Evolutionary conservation across 2,888 invertebrate species (phyloP), one percentile per base, ranked within the genome.

Genomic region (Leucoptera coffeella): DNA sequence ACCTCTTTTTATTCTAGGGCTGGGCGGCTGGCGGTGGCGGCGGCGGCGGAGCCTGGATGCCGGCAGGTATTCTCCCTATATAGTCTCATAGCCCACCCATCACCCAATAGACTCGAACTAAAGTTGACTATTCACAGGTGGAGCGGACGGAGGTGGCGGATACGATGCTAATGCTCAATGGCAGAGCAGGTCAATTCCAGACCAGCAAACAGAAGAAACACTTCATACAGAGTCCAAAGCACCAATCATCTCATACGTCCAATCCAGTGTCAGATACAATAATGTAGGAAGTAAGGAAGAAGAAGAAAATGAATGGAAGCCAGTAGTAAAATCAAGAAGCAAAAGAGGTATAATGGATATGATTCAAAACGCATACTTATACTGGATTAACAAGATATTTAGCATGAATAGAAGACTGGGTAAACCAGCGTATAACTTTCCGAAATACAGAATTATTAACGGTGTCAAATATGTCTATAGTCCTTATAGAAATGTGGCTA

Each of bases 81-180:
- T 28, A 30, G 27, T 27, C n/a, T n/a, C n/a, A n/a, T n/a, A n/a
- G n/a, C 6, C 17, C 17, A 17, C 17, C 9, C 17, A 17, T 17
- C 17, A 7, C 17, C 6, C 17, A 17, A 17, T 17, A 7, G 6
- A 17, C 9, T 17, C 6, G 17, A 6, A 17, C 6, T 24, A 22
- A 27, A 25, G 25, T 23, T 14, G 14, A 20, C n/a, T 23, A 23
- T 25, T 41, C 31, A 22, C 42, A 3, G 50, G 56, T 2, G 55
- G 56, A 3, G 59, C 50, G 2, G 38, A 35, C 22, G 31, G 33
- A 29, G 37, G 38, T 22, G 58, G 67, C 1, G 55, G 58, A 6
- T 67, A 69, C 38, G 67, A 69, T 29, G 54, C 62, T 3, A 67
- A 67, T 23, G 65, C 58, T 12, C 71, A 69, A 40, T 69, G 67